A percentile compares a stretch with the other conserved stretches of the same genome.
phyloP scores from a whole-genome alignment of 2,888 invertebrate genomes.

The Girardia tigrina region DNA sequence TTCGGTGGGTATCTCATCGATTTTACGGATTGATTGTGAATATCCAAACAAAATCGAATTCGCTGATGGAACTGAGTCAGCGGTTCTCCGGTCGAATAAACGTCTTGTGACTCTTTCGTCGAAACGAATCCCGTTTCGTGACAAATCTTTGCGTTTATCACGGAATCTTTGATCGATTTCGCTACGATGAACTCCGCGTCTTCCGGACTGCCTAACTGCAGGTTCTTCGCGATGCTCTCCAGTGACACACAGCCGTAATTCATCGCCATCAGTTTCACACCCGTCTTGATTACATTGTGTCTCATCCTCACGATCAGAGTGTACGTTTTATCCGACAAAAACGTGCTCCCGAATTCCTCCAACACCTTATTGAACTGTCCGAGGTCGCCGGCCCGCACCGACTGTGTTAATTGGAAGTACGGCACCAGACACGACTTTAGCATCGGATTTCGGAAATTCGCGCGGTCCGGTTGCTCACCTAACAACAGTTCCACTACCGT shows the following conservation, averaged over 20 bases:
- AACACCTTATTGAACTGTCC: slow-evolving; percentile 82
- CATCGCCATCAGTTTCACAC: slow-evolving; percentile 80
- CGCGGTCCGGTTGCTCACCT: slow-evolving; percentile 91
- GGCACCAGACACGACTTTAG: slow-evolving; percentile 75
- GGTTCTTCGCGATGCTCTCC: slow-evolving; percentile 77
- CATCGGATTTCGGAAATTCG: slow-evolving; percentile 78
- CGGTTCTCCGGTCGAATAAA: slow-evolving; percentile 89
- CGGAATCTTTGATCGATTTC: slow-evolving; percentile 83
- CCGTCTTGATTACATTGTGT: slow-evolving; percentile 97
- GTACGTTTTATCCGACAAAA: slow-evolving; percentile 82
- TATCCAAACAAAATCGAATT: slow-evolving; percentile 86
- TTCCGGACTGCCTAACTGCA: slow-evolving; percentile 80
- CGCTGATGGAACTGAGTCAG: slow-evolving; percentile 87
- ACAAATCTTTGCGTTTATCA: slow-evolving; percentile 89
- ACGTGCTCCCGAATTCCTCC: slow-evolving; percentile 75
- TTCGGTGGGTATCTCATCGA: slow-evolving; percentile 88
- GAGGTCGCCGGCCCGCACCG: slow-evolving; percentile 79
- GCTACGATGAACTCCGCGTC: slow-evolving; percentile 98
- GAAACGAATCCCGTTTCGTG: slow-evolving; percentile 75
- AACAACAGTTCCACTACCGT: slow-evolving; percentile 59
- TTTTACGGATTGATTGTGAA: slow-evolving; percentile 92
- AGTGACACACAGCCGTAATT: slow-evolving; percentile 92
- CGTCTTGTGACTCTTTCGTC: slow-evolving; percentile 86
- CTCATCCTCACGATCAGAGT: slow-evolving; percentile 82
- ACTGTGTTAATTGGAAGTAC: slow-evolving; percentile 78